Evolutionary conservation across 1,140 invertebrate species (phyloP), one percentile per base, ranked within the genome.

Genomic region (Papilio dardanus): DNA sequence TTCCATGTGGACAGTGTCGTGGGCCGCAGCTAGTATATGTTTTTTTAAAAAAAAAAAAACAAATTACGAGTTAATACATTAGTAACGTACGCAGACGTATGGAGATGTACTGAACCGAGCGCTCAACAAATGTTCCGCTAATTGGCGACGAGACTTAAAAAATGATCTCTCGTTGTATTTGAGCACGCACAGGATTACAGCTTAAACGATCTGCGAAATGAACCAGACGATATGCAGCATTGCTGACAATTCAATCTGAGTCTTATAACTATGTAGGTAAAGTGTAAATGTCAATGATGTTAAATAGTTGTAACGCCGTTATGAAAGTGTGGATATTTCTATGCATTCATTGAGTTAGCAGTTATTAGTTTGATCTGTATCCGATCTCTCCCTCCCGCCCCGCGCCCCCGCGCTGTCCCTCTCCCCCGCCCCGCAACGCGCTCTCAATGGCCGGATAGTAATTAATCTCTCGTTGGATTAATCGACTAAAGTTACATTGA

Each of bases 301-400:
- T 14, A 33, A 12, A 35, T 66, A n/a, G 16, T 42, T 21, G 54
- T 42, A 24, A 16, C 3, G 40, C 35, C 30, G 35, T 71, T 71
- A 28, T 42, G 1, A 14, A 46, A 12, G 14, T 40, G 37, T 28
- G 37, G 1, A 14, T 4, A 12, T 14, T 8, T 71, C 35, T 37
- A 42, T 77, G 67, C 68, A 75, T 73, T 42, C 33, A 75, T 75
- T 75, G 74, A 75, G 67, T 77, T 77, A 75, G 69, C 74, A 75
- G 77, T 75, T 75, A 77, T 75, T 77, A 77, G 74, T 75, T 77
- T 71, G 75, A 75, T 77, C 54, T 77, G 74, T 75, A 77, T 75
- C 71, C 74, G 37, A 77, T 77, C 54, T 75, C 71, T 31, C 46
- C 74, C 62, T 1, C 50, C 50, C 50, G 2, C 50, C 8, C 0